Conservation (phyloP, 2,888 invertebrate species). For the Eustalomyia histrio region DNA sequence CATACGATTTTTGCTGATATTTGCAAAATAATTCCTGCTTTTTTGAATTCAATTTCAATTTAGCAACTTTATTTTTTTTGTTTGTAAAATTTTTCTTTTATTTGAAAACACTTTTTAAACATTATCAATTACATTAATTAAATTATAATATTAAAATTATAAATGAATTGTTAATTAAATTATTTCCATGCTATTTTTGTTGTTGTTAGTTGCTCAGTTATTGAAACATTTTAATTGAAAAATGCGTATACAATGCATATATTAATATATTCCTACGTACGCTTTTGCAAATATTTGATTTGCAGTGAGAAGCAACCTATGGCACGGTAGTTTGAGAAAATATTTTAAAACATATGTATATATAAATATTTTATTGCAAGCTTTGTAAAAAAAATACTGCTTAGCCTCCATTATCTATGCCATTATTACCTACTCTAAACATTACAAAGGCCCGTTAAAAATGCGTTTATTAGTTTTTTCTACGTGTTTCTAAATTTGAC, state of each 20-base stretch:
- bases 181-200: constrained; percentile 37
- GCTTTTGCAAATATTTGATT: constrained; percentile 49
- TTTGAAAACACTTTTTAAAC: constrained; percentile 13
- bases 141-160: constrained; percentile 62
- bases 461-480: too few relatives aligned
- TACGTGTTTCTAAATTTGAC: too few relatives aligned
- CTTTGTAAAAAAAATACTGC: too few relatives aligned
- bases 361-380: too few relatives aligned
- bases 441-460: too few relatives aligned
- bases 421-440: too few relatives aligned
- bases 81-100: background rate
- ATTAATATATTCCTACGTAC: constrained; percentile 14
- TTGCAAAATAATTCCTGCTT: constrained; percentile 27
- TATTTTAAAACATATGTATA: too few relatives aligned
- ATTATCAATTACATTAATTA: constrained; percentile 60
- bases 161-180: constrained; percentile 63
- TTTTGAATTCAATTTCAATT: constrained; percentile 13
- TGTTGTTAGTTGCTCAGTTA: constrained; percentile 49
- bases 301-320: background rate
- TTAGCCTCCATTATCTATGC: too few relatives aligned
- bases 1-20: constrained; percentile 49
- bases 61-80: constrained; percentile 32
- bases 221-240: constrained; percentile 63
- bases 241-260: constrained; percentile 42
- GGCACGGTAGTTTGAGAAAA: background rate